These are phyloP conservation scores for Bactericera cockerelli DNA, from an alignment of 1,140 invertebrate genomes.

Conservation along the genomic window DNA sequence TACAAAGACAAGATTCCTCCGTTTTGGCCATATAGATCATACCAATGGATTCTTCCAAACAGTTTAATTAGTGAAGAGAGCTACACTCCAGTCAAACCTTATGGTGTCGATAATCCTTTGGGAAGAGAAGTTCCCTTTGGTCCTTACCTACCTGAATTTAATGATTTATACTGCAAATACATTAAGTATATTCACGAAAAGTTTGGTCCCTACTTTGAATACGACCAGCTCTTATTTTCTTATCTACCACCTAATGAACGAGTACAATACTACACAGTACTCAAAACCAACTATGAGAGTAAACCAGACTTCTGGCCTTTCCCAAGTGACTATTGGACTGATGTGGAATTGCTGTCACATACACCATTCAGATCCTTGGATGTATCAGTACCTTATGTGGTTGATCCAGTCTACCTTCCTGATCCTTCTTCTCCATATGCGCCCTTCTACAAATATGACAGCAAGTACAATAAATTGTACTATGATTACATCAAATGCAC, in stretches of 20 bases:
- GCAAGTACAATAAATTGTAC: neutral
- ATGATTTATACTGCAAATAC: neutral
- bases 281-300: neutral
- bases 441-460: neutral
- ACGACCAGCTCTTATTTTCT: neutral
- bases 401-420: neutral
- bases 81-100: neutral
- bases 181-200: conserved; percentile 3
- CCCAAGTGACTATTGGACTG: conserved; percentile 6
- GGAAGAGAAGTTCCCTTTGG: neutral
- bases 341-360: neutral
- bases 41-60: neutral
- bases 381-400: neutral
- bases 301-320: neutral
- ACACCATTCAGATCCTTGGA: neutral
- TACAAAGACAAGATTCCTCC: neutral
- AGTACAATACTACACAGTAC: neutral
- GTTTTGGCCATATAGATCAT: conserved; percentile 1
- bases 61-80: neutral
- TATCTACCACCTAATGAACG: neutral
- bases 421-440: conserved; percentile 4
- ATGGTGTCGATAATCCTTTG: neutral
- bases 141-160: conserved; percentile 1
- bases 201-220: neutral
- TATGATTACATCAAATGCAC: conserved; percentile 2